Evolutionary conservation across 2,113 vertebrate species (phyloP).

Genomic region (Phrynosoma platyrhinos): DNA sequence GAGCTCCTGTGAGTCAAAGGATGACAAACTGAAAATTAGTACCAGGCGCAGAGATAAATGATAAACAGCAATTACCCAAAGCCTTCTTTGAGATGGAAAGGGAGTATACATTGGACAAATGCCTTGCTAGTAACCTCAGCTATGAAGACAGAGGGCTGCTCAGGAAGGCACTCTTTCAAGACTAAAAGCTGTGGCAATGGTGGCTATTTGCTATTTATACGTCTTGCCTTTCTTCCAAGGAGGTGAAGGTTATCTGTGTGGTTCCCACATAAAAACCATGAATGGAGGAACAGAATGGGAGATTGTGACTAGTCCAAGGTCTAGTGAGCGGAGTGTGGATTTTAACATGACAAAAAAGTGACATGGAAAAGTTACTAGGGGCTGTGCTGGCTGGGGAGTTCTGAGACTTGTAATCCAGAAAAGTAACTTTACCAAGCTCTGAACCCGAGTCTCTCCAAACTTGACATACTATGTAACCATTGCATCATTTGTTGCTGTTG

Average conservation of each 20-base stretch:
- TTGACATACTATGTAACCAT: background rate
- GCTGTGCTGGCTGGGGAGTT: background rate
- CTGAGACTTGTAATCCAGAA: background rate
- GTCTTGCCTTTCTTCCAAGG: background rate
- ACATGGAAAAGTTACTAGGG: too few species aligned
- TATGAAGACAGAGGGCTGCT: constrained; percentile 5
- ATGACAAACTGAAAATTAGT: constrained; percentile 79
- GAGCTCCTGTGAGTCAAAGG: constrained; percentile 70
- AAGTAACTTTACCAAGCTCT: background rate
- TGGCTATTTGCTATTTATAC: constrained; percentile 2
- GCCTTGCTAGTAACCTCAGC: constrained; percentile 52
- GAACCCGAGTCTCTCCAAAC: background rate
- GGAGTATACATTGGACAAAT: constrained; percentile 62
- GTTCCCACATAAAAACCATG: background rate
- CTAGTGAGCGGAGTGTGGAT: background rate
- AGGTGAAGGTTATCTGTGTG: background rate
- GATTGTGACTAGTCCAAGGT: background rate
- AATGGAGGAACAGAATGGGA: background rate
- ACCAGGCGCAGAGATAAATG: constrained; percentile 66
- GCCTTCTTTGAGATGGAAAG: constrained; percentile 46
- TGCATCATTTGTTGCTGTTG: too few species aligned
- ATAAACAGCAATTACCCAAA: constrained; percentile 61
- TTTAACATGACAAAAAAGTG: background rate
- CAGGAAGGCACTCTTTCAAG: constrained; percentile 42
- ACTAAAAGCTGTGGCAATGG: constrained; percentile 54